Evolutionary conservation across 1,140 invertebrate species (phyloP).

Genomic region (Orussus abietinus): DNA sequence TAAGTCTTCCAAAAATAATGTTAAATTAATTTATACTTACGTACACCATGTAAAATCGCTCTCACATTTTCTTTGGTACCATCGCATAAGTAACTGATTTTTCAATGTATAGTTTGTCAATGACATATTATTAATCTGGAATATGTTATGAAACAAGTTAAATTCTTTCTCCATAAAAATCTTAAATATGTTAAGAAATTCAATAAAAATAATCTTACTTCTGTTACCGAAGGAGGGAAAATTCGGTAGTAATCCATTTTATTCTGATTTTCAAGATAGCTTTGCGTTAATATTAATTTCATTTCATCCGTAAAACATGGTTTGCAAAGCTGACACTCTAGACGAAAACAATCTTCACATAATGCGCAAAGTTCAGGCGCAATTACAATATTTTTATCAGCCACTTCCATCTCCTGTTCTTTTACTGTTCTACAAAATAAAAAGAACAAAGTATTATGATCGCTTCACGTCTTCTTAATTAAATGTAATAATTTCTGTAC

Average conservation of each 20-base stretch:
- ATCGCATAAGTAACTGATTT: slow-evolving; percentile 69
- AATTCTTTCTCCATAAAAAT: slow-evolving; percentile 10
- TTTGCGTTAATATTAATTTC: slow-evolving; percentile 59
- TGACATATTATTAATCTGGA: slow-evolving; percentile 48
- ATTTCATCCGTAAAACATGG: slow-evolving; percentile 68
- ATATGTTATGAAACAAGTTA: slow-evolving; percentile 26
- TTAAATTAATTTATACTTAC: slow-evolving; percentile 19
- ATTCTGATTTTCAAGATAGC: slow-evolving; percentile 77
- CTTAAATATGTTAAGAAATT: slow-evolving; percentile 14
- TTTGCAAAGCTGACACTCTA: slow-evolving; percentile 74
- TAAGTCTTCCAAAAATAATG: no score
- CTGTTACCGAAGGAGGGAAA: slow-evolving; percentile 73
- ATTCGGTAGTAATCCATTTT: slow-evolving; percentile 75
- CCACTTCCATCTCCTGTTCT: slow-evolving; percentile 66
- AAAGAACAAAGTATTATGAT: slow-evolving; percentile 14
- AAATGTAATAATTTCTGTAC: slow-evolving; percentile 5
- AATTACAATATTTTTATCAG: slow-evolving; percentile 77
- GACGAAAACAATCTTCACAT: slow-evolving; percentile 61
- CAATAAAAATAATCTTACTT: slow-evolving; percentile 53
- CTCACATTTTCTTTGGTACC: slow-evolving; percentile 82
- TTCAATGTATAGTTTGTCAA: slow-evolving; percentile 55
- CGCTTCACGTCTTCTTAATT: no score
- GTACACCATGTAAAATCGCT: slow-evolving; percentile 69
- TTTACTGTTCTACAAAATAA: slow-evolving; percentile 41
- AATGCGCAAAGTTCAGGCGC: slow-evolving; percentile 70